Base-by-base conservation (phyloP, 2,888 invertebrate genomes). In the Petrolisthes manimaculis region DNA sequence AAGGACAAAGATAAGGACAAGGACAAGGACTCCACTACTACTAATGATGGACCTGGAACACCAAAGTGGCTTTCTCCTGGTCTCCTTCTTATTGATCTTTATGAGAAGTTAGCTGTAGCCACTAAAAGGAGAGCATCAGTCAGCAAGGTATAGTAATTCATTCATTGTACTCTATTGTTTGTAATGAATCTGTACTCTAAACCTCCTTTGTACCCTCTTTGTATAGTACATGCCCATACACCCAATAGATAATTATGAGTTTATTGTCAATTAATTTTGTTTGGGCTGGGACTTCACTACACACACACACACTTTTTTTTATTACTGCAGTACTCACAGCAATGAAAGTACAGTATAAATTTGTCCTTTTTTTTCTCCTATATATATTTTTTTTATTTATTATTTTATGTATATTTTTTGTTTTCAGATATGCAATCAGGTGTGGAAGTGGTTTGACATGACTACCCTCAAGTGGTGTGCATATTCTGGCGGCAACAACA, bases 391-490 rank as follows among this genome's bases (percentile, higher is more conserved):
- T 37, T 37, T n/a, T n/a, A n/a, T n/a, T 24, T n/a, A n/a, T n/a
- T n/a, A n/a, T n/a, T n/a, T n/a, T n/a, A n/a, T n/a, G n/a, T n/a
- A n/a, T n/a, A n/a, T n/a, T n/a, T n/a, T n/a, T n/a, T n/a, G n/a
- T 69, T 86, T 75, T 12, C 74, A 92, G 92, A 85, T 91, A 12
- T 90, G 90, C 4, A 92, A 93, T 84, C 93, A 94, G 84, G 92
- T 92, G 21, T 97, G 97, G 97, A 96, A 96, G 92, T 97, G 96
- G 96, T 97, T 96, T 93, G 97, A 97, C 93, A 94, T 96, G 83
- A 95, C 95, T n/a, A 95, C 95, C 14, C 96, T 96, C 4, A 95
- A 95, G 92, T 97, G 97, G 97, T 95, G 95, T 90, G 94, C 95
- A 24, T 97, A 97, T 92, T 95, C 95, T 0, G 93, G 94, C 5